Base-by-base conservation (phyloP, 2,797 vertebrate genomes). In the Poecile montanus region DNA sequence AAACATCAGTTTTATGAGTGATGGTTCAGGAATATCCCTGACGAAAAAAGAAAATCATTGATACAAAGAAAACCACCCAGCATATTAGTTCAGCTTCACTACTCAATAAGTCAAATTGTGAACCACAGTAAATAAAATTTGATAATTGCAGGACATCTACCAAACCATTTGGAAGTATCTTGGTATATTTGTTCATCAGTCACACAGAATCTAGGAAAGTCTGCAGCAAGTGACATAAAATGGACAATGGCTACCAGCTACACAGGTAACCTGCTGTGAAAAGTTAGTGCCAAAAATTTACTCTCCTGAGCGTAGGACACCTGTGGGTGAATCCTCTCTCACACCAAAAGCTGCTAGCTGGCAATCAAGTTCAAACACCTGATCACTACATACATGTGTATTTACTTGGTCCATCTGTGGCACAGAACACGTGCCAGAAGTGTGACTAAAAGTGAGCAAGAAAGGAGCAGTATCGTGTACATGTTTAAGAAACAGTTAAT, bases 181-280 rank as follows among this genome's bases (percentile, higher is more conserved):
- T 60, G 76, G n/a, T 77, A 1, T 66, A 48, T 72, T 74, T 76
- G 22, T 29, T 88, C 47, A 56, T 51, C 26, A 26, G 26, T 48
- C 29, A 80, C 13, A 51, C 51, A 81, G 51, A 84, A 86, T 60
- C 25, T 34, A 38, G 91, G 34, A 91, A 79, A 78, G n/a, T 72
- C 45, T 74, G 65, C 53, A 70, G 44, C 4, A 38, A 86, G 58
- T 45, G 62, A 66, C 47, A 62, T 14, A 62, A 80, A 92, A 73
- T 60, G 58, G n/a, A 47, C 79, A 85, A n/a, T 45, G 70, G 34
- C 87, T 81, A 65, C 8, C 16, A 51, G 58, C 23, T 54, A 85
- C 47, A 57, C 81, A 93, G 82, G 93, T 94, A 89, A 63, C 76
- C 93, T 94, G 85, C 94, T 93, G 89, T 62, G 92, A 92, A 89